Base-by-base conservation (phyloP, 2,888 invertebrate genomes). In the Pristionchus fissidentatus region DNA sequence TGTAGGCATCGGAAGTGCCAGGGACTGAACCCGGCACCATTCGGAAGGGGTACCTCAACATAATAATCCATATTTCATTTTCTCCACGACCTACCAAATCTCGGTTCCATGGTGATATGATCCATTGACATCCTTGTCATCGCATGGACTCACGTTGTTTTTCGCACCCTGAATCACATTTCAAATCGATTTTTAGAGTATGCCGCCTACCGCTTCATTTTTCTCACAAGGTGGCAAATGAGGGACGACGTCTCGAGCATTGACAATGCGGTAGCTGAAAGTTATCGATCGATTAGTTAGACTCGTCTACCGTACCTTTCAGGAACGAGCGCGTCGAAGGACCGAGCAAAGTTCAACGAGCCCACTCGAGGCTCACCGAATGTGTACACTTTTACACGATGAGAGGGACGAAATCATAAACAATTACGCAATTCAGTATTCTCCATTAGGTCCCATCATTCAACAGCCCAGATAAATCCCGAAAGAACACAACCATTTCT, bases 301-400 rank as follows among this genome's bases (percentile, higher is more conserved):
- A 46, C 8, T 22, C 38, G 3, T n/a, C 15, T 75, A 75, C 46
- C 29, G 75, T 75, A 88, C 87, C 88, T 86, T 41, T 86, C 81
- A 13, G 90, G 88, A 22, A 91, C 87, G 13, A 90, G 83, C 10
- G 84, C 62, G 79, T 91, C 90, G 77, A 89, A 90, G 43, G 86
- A 86, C 15, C 83, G 46, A 7, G 91, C 91, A 73, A 88, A 90
- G 29, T 87, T 84, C 10, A 86, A 73, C 29, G 85, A 89, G 13
- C 91, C 91, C 49, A 91, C 90, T 15, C 91, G 85, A 3, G 91
- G 91, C 79, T 91, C 88, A 0, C 91, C 91, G 85, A 90, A 91
- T 1, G 90, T 91, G 81, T 89, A 86, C 1, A 90, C 82, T 77
- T 29, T 38, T n/a, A 79, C 79, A 35, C 10, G 79, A 38, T 55